Evolutionary conservation across 1,140 invertebrate genomes (phyloP), one percentile per base, ranked within the genome.

Genomic region (Zaprionus tsacasi): DNA sequence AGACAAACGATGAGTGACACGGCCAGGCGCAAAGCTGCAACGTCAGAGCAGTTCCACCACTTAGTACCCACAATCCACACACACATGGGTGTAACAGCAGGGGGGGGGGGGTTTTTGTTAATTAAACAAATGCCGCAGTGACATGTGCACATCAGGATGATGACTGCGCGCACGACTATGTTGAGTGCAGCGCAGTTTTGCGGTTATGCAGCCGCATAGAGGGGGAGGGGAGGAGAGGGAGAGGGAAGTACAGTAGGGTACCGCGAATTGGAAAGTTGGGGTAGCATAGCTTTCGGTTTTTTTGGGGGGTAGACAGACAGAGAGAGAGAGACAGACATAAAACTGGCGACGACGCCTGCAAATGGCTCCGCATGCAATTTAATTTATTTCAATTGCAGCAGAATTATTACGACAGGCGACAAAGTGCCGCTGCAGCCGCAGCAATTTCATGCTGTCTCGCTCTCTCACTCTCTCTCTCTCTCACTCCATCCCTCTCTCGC

Each of bases 61-160:
- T 79, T 88, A 85, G 81, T 76, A 71, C 63, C 81, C 85, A 88
- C 85, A 88, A 88, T 85, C 78, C 85, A 81, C 75, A 58, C 6
- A 58, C 8, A 68, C 13, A 25, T 1, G 10, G 45, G 45, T 15
- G 40, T 6, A 3, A 1, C 11, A 13, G 6, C 1, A 7, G 17
- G 21, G 13, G 33, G 35, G 35, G 12, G 15, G 36, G 58, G 76
- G 81, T 76, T 75, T 89, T 89, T 90, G 85, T 89, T 89, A 89
- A 89, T 89, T 89, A 89, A 89, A 89, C 85, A 89, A 89, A 89
- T 89, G 85, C 85, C 85, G 85, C 85, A 90, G 86, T 89, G 85
- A 89, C 85, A 85, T 89, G 85, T 86, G 78, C 78, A 81, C 85
- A 89, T 89, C 86, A 87, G 70, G 81, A 88, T 87, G 83, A 89